phyloP scores from a whole-genome alignment of 2,797 vertebrate genomes.

The Carcharodon carcharias region DNA sequence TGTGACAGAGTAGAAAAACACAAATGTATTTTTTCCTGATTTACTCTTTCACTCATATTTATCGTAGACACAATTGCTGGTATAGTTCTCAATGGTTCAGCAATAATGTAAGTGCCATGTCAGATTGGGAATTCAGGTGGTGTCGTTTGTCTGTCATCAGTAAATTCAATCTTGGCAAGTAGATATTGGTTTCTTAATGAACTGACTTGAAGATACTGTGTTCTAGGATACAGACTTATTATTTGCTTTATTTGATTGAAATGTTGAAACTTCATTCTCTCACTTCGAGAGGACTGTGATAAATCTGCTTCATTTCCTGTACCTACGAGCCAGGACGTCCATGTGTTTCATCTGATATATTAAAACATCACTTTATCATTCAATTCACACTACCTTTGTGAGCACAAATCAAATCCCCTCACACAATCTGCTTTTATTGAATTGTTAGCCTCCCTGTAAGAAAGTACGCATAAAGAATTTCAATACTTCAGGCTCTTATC shows the following conservation, averaged over 20 bases:
- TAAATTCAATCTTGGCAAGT: neutral
- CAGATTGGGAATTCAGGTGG: neutral
- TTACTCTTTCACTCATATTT: neutral
- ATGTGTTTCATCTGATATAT: neutral
- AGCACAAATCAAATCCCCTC: neutral
- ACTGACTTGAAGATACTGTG: neutral
- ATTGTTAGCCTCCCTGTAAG: neutral
- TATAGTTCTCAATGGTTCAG: neutral
- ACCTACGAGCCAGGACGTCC: no score
- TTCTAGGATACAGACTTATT: neutral
- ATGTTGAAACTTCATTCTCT: neutral
- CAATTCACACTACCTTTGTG: neutral
- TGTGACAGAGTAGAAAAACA: neutral
- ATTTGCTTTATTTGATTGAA: neutral
- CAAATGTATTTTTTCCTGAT: neutral
- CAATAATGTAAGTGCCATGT: neutral
- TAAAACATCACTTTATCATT: neutral
- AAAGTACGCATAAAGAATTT: neutral
- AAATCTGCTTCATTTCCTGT: constrained; percentile 10
- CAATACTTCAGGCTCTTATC: neutral
- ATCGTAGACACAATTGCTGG: no score
- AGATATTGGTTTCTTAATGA: constrained; percentile 17
- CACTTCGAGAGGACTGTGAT: neutral
- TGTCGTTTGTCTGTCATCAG: neutral
- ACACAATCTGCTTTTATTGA: neutral